Evolutionary conservation across 2,113 vertebrate species (phyloP), one percentile per base, ranked within the genome.

Genomic region (Bufo gargarizans): DNA sequence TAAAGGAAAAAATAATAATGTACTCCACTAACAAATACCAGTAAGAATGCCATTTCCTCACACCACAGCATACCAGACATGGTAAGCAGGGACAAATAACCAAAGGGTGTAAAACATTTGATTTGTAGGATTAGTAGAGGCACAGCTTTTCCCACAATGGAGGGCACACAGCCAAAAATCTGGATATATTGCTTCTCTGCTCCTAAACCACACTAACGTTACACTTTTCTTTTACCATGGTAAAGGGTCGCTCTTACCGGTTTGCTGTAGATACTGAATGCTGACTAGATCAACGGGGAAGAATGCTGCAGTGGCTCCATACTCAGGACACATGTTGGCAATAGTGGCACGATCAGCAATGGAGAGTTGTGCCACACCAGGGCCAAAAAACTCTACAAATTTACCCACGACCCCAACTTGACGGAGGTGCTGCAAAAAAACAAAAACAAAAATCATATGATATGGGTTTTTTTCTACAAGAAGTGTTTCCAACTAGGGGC

Each of bases 321-420:
- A 99, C 88, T 99, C 98, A 0, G 98, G 98, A 89, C 98, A 99
- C 98, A 99, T 99, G 92, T 99, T 99, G 89, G 98, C 96, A 88
- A 99, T 99, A 9, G 98, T 99, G 90, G 98, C 98, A 90, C 98
- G 92, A 92, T 99, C 98, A n/a, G 98, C 98, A 59, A 99, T 99
- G 14, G 98, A 99, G 59, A 99, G 91, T 82, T 97, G 97, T 89
- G 95, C 94, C 19, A 99, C 96, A 22, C 98, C 98, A 0, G 98
- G 96, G 33, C 98, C 98, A 16, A 99, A 99, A 90, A 99, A 99
- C 92, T 99, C 98, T 45, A 99, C 98, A 71, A 99, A 99, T 92
- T 98, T 99, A 13, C 98, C 98, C 81, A 99, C 98, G 0, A 99
- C 98, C 6, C 98, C 98, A 86, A 99, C 96, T 90, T 99, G 97